Base-by-base conservation (phyloP, 2,888 invertebrate species). In the Pseudococcus longispinus region DNA sequence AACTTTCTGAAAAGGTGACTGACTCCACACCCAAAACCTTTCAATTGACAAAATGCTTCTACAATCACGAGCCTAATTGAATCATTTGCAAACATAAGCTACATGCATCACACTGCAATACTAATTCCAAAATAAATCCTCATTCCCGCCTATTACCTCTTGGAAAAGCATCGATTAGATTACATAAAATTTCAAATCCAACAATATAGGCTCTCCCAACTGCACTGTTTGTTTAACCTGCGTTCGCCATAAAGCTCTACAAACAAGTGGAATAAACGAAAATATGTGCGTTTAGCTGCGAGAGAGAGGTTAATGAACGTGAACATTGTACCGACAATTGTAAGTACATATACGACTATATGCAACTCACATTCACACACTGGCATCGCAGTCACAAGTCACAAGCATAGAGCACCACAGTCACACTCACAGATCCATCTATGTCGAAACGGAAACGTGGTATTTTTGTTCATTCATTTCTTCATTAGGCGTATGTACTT, bases 371-470 rank as follows among this genome's bases (percentile, higher is more conserved):
- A 80, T 5, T 60, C 60, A 13, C 60, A 51, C n/a, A 37, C 37
- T 37, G 60, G 23, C 60, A 60, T 15, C 0, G 60, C 60, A 23
- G 1, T 13, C 55, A 55, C 15, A 55, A 13, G 15, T 26, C 42
- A 80, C 37, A 37, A 37, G 37, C 37, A 37, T 37, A 37, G 37
- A 37, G 37, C 37, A 37, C 37, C 11, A 80, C n/a, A n/a, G n/a
- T n/a, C n/a, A n/a, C n/a, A n/a, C n/a, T n/a, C n/a, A n/a, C 42
- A 80, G 77, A 80, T 80, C 77, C 77, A 80, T 80, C 77, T 80
- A 80, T 42, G 77, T 80, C 77, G 42, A 37, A 80, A 80, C 77
- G 77, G 77, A 80, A 80, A 42, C 42, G 42, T 42, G 37, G 42
- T 42, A 42, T 80, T 80, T 74, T 80, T 42, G 77, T 80, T 80